These are phyloP conservation scores for Drosophila orosa DNA, from an alignment of 1,140 invertebrate species.

Conservation along the genomic window DNA sequence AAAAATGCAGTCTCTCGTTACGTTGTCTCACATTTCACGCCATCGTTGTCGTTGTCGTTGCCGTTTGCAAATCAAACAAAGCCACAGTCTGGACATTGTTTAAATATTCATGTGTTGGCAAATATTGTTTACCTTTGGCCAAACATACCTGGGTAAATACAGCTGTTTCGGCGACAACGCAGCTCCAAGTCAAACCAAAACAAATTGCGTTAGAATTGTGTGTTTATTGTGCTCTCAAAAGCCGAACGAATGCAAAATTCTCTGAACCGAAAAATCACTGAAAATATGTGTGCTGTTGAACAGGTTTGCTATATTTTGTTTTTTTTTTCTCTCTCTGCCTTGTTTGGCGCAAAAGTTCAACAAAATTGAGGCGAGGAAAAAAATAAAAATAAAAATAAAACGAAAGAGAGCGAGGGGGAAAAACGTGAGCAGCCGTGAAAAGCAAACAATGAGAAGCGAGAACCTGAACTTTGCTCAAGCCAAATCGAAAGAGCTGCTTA, in stretches of 20 bases:
- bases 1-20: constrained; percentile 54
- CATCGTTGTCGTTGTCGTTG: constrained; percentile 5
- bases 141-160: constrained; percentile 63
- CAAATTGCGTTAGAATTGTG: constrained; percentile 56
- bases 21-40: constrained; percentile 48
- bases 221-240: constrained; percentile 27
- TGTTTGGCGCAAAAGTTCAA: constrained; percentile 69
- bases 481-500: constrained; percentile 38
- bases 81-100: constrained; percentile 49
- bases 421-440: constrained; percentile 58
- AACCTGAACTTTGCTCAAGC: constrained; percentile 41
- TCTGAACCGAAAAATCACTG: constrained; percentile 44
- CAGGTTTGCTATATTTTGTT: constrained; percentile 58
- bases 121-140: constrained; percentile 39
- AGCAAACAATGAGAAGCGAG: constrained; percentile 53
- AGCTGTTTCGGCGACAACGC: constrained; percentile 58
- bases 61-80: constrained; percentile 58
- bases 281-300: constrained; percentile 57
- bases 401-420: constrained; percentile 30
- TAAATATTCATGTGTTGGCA: constrained; percentile 20
- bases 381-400: constrained; percentile 12
- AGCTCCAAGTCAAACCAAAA: constrained; percentile 26
- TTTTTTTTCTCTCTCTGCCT: constrained; percentile 27
- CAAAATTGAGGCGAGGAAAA: constrained; percentile 40
- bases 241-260: constrained; percentile 33